Evolutionary conservation across 2,797 vertebrate species (phyloP).

Genomic region (Morus bassanus): DNA sequence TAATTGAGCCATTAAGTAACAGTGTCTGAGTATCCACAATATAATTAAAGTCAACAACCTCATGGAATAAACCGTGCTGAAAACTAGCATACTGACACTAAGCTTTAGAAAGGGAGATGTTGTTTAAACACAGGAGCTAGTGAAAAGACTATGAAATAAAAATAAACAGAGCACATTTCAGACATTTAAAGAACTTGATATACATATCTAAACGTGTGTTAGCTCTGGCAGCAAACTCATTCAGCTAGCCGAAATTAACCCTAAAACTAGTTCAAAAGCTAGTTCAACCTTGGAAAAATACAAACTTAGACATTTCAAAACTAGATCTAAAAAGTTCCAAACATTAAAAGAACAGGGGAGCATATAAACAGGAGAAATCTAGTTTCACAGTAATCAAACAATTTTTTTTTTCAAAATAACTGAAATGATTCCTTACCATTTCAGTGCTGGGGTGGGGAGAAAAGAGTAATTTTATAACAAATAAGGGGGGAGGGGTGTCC

Average conservation of each 20-base stretch:
- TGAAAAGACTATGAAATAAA: constrained; percentile 49
- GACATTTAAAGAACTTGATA: constrained; percentile 21
- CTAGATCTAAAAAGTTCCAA: background rate
- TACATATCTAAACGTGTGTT: background rate
- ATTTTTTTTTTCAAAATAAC: background rate
- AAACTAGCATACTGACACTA: constrained; percentile 55
- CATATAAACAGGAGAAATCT: background rate
- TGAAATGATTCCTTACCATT: background rate
- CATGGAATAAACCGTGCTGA: constrained; percentile 49
- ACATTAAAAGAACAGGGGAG: background rate
- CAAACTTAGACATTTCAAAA: background rate
- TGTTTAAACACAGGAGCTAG: constrained; percentile 54
- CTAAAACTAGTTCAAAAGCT: background rate
- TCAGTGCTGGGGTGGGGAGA: background rate
- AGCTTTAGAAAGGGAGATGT: constrained; percentile 34
- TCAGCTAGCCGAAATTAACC: background rate
- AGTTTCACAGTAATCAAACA: background rate
- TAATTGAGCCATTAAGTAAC: constrained; percentile 55
- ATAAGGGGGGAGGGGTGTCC: background rate
- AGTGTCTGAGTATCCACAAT: constrained; percentile 28
- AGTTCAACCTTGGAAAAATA: background rate
- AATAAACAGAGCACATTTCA: constrained; percentile 47
- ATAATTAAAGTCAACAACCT: constrained; percentile 65
- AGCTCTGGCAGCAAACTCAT: constrained; percentile 29
- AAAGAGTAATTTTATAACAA: background rate